Evolutionary conservation across 2,888 invertebrate genomes (phyloP).

Genomic region (Nematopogon swammerdamellus): DNA sequence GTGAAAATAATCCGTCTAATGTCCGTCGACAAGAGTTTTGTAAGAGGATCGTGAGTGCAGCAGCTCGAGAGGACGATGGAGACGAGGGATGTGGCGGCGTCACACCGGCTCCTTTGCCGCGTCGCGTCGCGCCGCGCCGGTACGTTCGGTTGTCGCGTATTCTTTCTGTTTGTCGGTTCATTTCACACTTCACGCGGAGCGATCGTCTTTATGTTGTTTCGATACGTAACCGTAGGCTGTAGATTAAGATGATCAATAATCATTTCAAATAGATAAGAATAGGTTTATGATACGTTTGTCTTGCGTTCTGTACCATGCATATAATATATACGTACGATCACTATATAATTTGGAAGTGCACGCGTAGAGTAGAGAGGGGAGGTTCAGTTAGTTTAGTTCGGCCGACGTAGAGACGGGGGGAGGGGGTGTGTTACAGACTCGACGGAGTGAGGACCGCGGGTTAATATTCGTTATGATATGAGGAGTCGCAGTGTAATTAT

Average conservation of each 20-base stretch:
- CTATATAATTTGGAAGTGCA: constrained; percentile 45
- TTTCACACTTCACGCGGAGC: not conserved
- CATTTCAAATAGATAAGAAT: constrained; percentile 24
- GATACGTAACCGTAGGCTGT: not conserved
- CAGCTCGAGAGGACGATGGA: constrained; percentile 6
- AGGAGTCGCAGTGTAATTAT: not conserved
- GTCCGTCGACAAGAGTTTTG: constrained; percentile 42
- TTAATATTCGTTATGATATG: no score
- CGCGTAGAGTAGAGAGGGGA: constrained; percentile 34
- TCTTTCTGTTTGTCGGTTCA: not conserved
- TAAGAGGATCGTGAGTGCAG: constrained; percentile 20
- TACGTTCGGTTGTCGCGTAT: not conserved
- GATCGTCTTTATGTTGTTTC: not conserved
- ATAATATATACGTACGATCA: constrained; percentile 47
- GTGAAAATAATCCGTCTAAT: constrained; percentile 46
- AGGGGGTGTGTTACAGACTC: not conserved
- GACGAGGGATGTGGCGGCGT: constrained; percentile 6
- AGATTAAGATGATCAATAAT: not conserved
- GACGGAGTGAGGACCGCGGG: no score
- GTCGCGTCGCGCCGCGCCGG: constrained; percentile 20
- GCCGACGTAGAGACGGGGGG: not conserved
- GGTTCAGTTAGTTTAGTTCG: not conserved
- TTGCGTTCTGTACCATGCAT: constrained; percentile 42
- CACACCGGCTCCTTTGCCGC: constrained; percentile 10
- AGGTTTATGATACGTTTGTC: constrained; percentile 41